phyloP scores from a whole-genome alignment of 1,140 invertebrate species.

The Conus betulinus region DNA sequence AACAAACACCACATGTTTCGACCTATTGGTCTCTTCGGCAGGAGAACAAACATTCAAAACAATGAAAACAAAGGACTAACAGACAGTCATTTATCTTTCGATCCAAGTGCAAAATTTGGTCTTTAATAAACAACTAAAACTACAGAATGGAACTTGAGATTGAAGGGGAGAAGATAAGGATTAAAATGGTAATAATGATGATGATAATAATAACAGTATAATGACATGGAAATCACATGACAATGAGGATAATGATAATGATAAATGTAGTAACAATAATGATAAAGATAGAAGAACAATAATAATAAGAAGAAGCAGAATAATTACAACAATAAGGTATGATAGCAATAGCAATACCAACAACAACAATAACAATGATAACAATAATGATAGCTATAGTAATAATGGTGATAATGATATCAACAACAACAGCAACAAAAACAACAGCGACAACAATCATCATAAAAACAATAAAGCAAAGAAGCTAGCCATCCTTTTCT shows the following conservation, averaged over 20 bases:
- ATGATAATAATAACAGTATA: constrained; percentile 4
- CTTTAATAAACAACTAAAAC: no score
- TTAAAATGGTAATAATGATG: not conserved
- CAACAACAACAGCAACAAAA: not conserved
- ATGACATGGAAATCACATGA: constrained; percentile 26
- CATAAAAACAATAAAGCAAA: not conserved
- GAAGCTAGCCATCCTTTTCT: not conserved
- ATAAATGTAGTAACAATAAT: no score
- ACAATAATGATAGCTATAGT: not conserved
- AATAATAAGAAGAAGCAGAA: no score
- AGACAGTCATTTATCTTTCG: no score
- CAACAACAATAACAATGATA: no score
- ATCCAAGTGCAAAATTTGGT: no score
- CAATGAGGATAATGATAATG: not conserved
- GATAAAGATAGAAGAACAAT: no score
- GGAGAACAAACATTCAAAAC: no score
- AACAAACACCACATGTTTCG: no score
- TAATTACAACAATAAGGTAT: not conserved
- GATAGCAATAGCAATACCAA: not conserved
- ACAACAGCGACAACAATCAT: not conserved
- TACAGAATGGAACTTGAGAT: not conserved
- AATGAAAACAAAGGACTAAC: no score
- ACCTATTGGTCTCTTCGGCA: no score
- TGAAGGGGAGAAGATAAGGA: not conserved
- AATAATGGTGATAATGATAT: no score